These are phyloP conservation scores for Aplodontia rufa DNA, from an alignment of 2,113 vertebrate genomes.

Conservation along the genomic window DNA sequence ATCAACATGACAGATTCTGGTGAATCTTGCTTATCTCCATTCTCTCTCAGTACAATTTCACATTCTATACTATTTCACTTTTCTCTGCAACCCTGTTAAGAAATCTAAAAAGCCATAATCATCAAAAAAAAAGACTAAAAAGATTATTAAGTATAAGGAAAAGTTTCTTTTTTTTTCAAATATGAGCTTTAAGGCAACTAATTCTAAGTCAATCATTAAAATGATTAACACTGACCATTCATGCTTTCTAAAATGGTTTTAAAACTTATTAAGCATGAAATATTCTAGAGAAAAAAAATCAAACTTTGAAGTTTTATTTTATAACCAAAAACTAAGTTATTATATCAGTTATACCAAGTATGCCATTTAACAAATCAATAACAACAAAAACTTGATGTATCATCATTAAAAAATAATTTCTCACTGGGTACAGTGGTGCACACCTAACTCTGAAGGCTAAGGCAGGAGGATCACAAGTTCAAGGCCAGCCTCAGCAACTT, in stretches of 20 bases:
- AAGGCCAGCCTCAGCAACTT: not conserved
- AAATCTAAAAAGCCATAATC: not conserved
- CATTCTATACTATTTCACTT: not conserved
- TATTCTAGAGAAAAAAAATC: not conserved
- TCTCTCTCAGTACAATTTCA: not conserved
- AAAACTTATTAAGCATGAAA: not conserved
- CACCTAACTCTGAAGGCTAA: not conserved
- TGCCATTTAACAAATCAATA: not conserved
- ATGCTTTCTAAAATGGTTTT: constrained; percentile 19
- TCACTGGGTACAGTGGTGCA: not conserved
- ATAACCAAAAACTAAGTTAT: not conserved
- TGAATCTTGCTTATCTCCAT: not conserved
- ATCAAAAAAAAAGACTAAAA: constrained; percentile 18
- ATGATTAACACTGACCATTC: not conserved
- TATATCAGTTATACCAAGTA: not conserved
- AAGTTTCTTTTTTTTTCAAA: constrained; percentile 7
- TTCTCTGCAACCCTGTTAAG: not conserved
- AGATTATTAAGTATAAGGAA: not conserved
- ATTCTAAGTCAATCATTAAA: constrained; percentile 3
- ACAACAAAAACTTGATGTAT: not conserved
- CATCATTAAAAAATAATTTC: constrained; percentile 23
- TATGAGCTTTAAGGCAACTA: not conserved
- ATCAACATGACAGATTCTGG: constrained; percentile 2
- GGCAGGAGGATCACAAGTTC: not conserved
- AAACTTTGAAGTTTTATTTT: not conserved